These are phyloP conservation scores for Muscina levida DNA, from an alignment of 2,888 invertebrate species.

Conservation along the genomic window DNA sequence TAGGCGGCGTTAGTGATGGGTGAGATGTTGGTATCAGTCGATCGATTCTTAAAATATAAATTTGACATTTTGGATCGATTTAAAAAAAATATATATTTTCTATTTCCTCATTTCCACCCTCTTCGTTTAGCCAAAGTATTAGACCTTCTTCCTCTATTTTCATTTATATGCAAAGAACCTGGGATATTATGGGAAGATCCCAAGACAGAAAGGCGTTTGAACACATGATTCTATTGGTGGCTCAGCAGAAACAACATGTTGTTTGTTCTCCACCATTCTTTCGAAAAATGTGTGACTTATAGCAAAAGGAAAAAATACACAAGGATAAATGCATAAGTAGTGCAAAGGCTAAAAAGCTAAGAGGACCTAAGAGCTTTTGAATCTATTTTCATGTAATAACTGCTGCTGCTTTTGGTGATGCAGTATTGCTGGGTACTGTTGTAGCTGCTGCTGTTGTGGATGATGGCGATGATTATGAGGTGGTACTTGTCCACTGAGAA, in stretches of 20 bases:
- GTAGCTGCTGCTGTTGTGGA: not conserved
- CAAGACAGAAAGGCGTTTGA: not conserved
- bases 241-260: not conserved
- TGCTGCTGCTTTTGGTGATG: not conserved
- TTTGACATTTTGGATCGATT: no score
- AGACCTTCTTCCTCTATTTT: no score
- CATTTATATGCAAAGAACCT: no score
- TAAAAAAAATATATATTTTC: no score
- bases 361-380: conserved; percentile 20
- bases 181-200: not conserved
- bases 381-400: conserved; percentile 21
- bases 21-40: no score
- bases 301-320: not conserved
- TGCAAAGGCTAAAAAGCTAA: conserved; percentile 10
- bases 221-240: conserved; percentile 12
- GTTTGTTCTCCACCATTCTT: not conserved
- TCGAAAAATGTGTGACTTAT: not conserved
- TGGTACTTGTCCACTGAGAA: conserved; percentile 14
- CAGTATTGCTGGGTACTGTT: not conserved
- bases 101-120: no score
- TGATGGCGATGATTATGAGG: not conserved
- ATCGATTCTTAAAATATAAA: no score
- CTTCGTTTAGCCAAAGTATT: no score
- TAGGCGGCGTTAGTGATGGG: no score
- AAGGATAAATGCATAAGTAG: conserved; percentile 10